phyloP scores from a whole-genome alignment of 2,888 invertebrate genomes.

The Trachelus iudaicus region DNA sequence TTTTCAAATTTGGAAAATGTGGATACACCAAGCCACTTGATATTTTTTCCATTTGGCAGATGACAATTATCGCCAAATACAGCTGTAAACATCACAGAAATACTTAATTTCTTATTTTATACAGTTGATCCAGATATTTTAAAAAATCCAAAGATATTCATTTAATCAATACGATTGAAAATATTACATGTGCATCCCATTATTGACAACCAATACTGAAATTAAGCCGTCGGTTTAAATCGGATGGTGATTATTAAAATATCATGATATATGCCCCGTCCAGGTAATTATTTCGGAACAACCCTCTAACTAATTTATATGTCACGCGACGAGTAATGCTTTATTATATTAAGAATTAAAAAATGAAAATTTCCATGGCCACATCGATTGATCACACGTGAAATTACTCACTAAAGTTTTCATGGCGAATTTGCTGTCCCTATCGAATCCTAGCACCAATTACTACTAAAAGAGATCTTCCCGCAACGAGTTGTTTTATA shows the following conservation, averaged over 20 bases:
- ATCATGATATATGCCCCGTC: too few species aligned
- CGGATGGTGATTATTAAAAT: too few species aligned
- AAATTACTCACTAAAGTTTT: slow-evolving; percentile 42
- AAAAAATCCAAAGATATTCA: not conserved
- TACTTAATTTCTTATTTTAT: not conserved
- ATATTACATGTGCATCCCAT: too few species aligned
- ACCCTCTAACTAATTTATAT: not conserved
- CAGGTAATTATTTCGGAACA: not conserved
- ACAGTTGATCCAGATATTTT: not conserved
- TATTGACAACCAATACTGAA: too few species aligned
- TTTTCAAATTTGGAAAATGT: slow-evolving; percentile 47
- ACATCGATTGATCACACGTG: not conserved
- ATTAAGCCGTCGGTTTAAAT: too few species aligned
- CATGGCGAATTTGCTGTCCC: slow-evolving; percentile 26
- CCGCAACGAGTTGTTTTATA: slow-evolving; percentile 38
- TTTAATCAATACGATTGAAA: not conserved
- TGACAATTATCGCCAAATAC: slow-evolving; percentile 30
- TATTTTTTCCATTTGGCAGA: slow-evolving; percentile 46
- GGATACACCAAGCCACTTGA: slow-evolving; percentile 32
- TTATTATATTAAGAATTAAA: not conserved
- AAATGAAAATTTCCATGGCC: not conserved
- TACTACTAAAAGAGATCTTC: slow-evolving; percentile 19
- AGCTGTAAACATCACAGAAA: slow-evolving; percentile 36
- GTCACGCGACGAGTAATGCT: not conserved
- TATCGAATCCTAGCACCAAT: not conserved